Percentiles rank a stretch among this genome's conserved stretches.
Conservation (phyloP, 2,113 vertebrate species). For the Thermophis baileyi region DNA sequence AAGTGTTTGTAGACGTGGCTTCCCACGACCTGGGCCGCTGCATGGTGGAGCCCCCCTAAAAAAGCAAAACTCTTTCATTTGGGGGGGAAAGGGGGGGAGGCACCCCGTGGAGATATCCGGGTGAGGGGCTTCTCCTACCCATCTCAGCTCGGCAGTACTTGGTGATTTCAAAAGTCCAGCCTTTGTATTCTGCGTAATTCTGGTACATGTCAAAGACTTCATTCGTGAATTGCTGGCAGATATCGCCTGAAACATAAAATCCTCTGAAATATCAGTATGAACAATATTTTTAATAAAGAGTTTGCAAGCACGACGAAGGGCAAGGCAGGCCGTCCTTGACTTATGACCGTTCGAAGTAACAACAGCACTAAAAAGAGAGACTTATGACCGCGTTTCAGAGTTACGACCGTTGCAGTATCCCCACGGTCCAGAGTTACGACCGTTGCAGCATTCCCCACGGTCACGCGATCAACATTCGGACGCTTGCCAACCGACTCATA, state of each 20-base stretch:
- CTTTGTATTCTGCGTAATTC: constrained; percentile 80
- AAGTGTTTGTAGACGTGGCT: constrained; percentile 80
- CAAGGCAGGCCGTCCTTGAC: not conserved
- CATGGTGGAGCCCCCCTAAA: constrained; percentile 90
- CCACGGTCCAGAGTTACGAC: too few relatives aligned
- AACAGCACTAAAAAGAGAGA: not conserved
- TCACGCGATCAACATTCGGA: too few relatives aligned
- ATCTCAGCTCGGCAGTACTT: constrained; percentile 84
- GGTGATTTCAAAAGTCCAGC: constrained; percentile 84
- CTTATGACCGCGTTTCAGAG: too few relatives aligned
- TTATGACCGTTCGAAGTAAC: not conserved
- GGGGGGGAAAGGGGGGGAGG: not conserved
- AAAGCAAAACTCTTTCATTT: accelerated
- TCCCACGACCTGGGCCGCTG: constrained; percentile 82
- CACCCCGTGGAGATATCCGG: not conserved
- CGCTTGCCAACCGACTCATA: too few relatives aligned
- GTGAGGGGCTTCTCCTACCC: constrained; percentile 67
- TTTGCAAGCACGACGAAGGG: too few relatives aligned
- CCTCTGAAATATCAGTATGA: not conserved
- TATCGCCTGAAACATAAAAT: constrained; percentile 79
- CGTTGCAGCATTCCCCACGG: too few relatives aligned
- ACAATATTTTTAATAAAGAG: not conserved
- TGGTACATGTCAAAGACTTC: constrained; percentile 96
- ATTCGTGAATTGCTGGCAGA: constrained; percentile 93
- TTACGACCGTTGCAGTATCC: too few relatives aligned